Conservation (phyloP, 2,888 invertebrate genomes). For the Belgica antarctica region DNA sequence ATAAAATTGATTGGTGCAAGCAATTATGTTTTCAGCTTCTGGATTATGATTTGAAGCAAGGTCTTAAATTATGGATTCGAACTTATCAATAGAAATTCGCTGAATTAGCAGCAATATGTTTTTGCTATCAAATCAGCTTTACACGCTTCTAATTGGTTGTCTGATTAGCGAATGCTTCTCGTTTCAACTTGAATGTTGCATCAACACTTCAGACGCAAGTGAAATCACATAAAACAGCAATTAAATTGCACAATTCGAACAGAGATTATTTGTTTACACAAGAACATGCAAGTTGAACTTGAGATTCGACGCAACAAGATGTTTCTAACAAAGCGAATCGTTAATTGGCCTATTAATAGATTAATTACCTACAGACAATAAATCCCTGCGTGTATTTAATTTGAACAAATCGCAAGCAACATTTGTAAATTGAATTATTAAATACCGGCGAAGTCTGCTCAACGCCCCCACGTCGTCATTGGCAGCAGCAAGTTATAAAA, state of each 20-base stretch:
- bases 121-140: neutral
- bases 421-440: slow-evolving; percentile 5
- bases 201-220: neutral
- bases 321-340: slow-evolving; percentile 2
- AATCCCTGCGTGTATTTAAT: neutral
- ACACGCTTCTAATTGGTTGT: too few relatives aligned
- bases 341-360: slow-evolving; percentile 27
- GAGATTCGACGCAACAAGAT: neutral
- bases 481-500: neutral
- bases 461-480: neutral
- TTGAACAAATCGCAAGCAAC: neutral
- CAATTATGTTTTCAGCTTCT: slow-evolving; percentile 30
- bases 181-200: neutral
- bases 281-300: too few relatives aligned
- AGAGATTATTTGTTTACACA: neutral
- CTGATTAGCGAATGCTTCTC: too few relatives aligned
- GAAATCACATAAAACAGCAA: neutral
- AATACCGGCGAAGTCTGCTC: neutral
- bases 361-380: neutral
- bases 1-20: slow-evolving; percentile 37
- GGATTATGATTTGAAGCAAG: neutral
- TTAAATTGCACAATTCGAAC: neutral
- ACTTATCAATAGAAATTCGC: neutral
- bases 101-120: neutral
- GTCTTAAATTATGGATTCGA: neutral